phyloP scores from a whole-genome alignment of 2,113 vertebrate genomes.

The Desmodus rotundus region DNA sequence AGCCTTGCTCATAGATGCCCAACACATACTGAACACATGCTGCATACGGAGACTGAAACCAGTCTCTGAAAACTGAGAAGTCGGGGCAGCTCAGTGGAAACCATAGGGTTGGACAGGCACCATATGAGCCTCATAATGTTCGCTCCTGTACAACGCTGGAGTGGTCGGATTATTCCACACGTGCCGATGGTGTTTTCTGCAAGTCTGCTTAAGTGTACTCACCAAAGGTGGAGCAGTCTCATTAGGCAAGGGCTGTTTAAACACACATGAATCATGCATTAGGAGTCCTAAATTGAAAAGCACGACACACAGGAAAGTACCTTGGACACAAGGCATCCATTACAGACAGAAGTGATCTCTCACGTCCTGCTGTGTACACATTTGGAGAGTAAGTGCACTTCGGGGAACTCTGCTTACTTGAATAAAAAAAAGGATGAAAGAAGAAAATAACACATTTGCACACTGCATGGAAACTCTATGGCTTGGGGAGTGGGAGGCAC shows the following conservation, averaged over 20 bases:
- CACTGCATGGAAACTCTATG: background rate
- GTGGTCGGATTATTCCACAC: background rate
- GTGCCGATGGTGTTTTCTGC: background rate
- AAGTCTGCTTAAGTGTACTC: slow-evolving; percentile 3
- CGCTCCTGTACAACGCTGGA: background rate
- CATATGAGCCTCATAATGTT: background rate
- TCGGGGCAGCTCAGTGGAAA: background rate
- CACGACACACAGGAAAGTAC: slow-evolving; percentile 24
- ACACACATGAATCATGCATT: slow-evolving; percentile 51
- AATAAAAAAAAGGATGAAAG: background rate
- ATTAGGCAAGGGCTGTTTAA: slow-evolving; percentile 40
- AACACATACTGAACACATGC: background rate
- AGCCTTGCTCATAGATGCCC: background rate
- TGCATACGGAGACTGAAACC: background rate
- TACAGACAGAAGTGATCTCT: slow-evolving; percentile 52
- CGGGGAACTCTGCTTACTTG: slow-evolving; percentile 38
- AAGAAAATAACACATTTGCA: background rate
- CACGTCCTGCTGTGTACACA: background rate
- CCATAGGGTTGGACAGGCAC: background rate
- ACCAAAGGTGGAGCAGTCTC: slow-evolving; percentile 16
- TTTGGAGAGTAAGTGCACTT: slow-evolving; percentile 50
- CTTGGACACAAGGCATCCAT: slow-evolving; percentile 45
- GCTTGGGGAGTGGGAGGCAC: background rate
- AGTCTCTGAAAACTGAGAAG: background rate
- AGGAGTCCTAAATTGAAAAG: slow-evolving; percentile 12